Percentiles rank a stretch among this genome's conserved stretches.
Evolutionary conservation across 2,888 invertebrate genomes (phyloP).

Genomic region (Dione vanillae): DNA sequence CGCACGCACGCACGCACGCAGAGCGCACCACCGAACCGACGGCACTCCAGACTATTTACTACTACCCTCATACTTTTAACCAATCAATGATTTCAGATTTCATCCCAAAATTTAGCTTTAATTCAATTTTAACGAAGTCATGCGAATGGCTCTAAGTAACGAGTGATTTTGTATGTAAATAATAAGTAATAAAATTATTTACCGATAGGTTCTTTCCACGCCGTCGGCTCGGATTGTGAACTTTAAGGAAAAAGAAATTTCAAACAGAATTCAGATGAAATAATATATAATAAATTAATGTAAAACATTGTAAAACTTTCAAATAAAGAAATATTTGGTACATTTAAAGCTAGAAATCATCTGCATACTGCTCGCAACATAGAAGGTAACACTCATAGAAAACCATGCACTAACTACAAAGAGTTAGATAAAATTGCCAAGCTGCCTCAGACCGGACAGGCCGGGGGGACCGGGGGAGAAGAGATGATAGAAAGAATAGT

Average conservation of each 20-base stretch:
- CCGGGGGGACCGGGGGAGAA: not conserved
- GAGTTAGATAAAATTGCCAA: conserved; percentile 1
- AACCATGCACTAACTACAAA: conserved; percentile 32
- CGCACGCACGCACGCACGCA: conserved; percentile 13
- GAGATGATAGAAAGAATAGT: conserved; percentile 15
- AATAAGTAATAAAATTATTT: conserved; percentile 34
- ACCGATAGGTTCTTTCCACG: conserved; percentile 36
- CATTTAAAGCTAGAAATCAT: conserved; percentile 32
- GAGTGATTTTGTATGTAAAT: conserved; percentile 15
- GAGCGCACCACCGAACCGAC: conserved; percentile 22
- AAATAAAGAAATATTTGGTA: conserved; percentile 3
- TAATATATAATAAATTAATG: conserved; percentile 22
- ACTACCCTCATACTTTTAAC: not conserved
- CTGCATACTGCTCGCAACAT: conserved; percentile 37
- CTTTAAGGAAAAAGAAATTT: conserved; percentile 37
- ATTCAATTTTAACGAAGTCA: not conserved
- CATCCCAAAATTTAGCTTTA: not conserved
- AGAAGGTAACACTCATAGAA: conserved; percentile 23
- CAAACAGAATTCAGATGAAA: conserved; percentile 40
- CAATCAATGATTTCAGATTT: not conserved
- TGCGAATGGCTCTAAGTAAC: not conserved
- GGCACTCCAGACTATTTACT: not conserved
- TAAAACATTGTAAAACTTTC: not conserved
- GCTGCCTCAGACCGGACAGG: not conserved
- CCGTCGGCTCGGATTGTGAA: conserved; percentile 39